phyloP scores from a whole-genome alignment of 2,888 invertebrate genomes.

The Macrophya annulata region DNA sequence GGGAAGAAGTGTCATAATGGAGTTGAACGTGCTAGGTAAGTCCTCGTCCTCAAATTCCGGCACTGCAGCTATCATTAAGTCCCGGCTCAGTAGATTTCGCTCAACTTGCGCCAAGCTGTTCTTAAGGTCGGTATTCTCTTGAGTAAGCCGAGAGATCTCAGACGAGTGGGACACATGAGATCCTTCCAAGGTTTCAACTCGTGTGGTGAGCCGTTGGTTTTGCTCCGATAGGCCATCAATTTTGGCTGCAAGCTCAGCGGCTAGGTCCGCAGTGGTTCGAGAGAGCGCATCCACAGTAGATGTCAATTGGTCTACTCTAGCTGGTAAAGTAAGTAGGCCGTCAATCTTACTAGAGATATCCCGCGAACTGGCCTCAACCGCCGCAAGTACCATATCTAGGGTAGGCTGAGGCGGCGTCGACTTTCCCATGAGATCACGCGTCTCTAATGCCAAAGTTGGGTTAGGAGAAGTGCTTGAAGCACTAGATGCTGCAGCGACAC shows the following conservation, averaged over 20 bases:
- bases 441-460: no score
- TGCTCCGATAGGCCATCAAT: neutral
- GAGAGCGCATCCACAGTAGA: neutral
- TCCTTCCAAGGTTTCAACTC: neutral
- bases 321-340: neutral
- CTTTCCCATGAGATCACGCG: no score
- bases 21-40: neutral
- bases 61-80: neutral
- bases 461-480: no score
- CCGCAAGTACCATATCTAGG: neutral
- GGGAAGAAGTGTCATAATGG: neutral
- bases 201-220: neutral
- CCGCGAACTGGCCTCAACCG: neutral
- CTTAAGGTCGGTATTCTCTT: neutral
- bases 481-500: no score
- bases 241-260: neutral
- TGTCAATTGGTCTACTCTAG: neutral
- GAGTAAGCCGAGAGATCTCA: neutral
- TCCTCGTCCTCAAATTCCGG: neutral
- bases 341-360: neutral
- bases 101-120: neutral
- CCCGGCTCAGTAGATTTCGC: neutral
- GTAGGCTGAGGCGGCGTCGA: neutral
- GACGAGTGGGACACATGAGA: no score
- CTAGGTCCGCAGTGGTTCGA: neutral